Conservation (phyloP, 2,888 invertebrate genomes). For the Notodonta dromedarius region DNA sequence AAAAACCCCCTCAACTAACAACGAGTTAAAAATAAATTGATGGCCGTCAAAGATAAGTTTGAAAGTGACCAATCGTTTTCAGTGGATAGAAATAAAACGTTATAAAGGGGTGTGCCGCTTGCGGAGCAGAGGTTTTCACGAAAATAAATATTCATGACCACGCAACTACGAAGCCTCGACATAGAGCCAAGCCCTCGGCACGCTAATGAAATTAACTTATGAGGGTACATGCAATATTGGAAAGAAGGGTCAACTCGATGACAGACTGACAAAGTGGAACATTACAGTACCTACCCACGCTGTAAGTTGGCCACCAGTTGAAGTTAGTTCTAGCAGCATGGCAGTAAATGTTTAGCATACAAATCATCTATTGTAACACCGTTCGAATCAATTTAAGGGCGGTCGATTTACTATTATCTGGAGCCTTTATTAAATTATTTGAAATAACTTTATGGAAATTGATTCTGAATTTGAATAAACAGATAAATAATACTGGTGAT, state of each 20-base stretch:
- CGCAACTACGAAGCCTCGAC: conserved; percentile 62
- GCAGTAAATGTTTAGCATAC: too few species aligned
- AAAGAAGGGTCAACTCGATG: conserved; percentile 23
- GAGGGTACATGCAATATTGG: conserved; percentile 26
- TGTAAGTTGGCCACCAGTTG: too few species aligned
- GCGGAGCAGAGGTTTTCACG: conserved; percentile 54
- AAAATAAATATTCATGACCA: conserved; percentile 75
- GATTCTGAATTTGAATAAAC: too few species aligned
- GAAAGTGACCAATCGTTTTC: conserved; percentile 46
- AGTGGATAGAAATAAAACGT: conserved; percentile 48
- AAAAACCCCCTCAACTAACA: conserved; percentile 3
- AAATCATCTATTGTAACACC: too few species aligned
- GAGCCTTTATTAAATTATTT: too few species aligned
- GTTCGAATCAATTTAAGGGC: too few species aligned
- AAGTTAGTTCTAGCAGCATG: too few species aligned
- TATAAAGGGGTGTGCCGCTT: conserved; percentile 51
- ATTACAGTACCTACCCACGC: too few species aligned
- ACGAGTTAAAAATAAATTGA: conserved; percentile 26
- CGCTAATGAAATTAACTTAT: conserved; percentile 55
- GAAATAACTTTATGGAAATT: too few species aligned
- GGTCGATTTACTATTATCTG: too few species aligned
- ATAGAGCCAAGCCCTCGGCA: conserved; percentile 65
- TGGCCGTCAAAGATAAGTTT: conserved; percentile 36
- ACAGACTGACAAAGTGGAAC: conserved; percentile 13
- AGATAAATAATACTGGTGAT: too few species aligned